Base-by-base conservation (phyloP, 2,888 invertebrate genomes). In the Therioaphis trifolii region DNA sequence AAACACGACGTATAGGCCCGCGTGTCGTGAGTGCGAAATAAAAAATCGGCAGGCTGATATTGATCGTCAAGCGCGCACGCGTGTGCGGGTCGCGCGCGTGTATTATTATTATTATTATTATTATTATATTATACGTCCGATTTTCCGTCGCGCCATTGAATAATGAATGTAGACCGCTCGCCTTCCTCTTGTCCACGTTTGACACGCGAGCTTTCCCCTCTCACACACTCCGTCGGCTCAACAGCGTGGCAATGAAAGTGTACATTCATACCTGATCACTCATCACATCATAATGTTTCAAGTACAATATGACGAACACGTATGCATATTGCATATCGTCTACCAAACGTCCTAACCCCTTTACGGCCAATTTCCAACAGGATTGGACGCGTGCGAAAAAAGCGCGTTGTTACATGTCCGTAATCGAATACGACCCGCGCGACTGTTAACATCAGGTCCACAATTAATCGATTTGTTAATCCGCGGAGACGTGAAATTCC, bases 31-130 rank as follows among this genome's bases (percentile, higher is more conserved):
- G 18, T 27, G 21, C 27, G 72, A 52, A 52, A 35, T 35, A 21
- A 66, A 66, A 29, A 66, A 78, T 78, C 46, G 40, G 77, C 66
- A 66, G 77, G 66, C 66, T 24, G 66, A 78, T 78, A 78, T 78
- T 68, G 77, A 78, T 78, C 66, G 77, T 63, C n/a, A 24, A 2
- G 4, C 14, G 49, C 21, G 15, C 15, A 27, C 52, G 15, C 12
- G 35, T 29, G 69, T 27, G 4, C 21, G 61, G 21, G 61, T 24
- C 61, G 66, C 24, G 29, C 21, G 66, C 66, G 49, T 52, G 24
- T 35, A 52, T 15, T 18, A 27, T n/a, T 58, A 58, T 75, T 46
- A 46, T 46, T n/a, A n/a, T n/a, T n/a, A n/a, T n/a, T 35, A 35
- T 5, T 35, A 35, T 35, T 5, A 35, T 35, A 35, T 35, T 46